A percentile compares a stretch with the other conserved stretches of the same genome.
These are phyloP conservation scores for Tokudaia tokunoshimensis DNA, from an alignment of 2,797 vertebrate species.

Conservation along the genomic window DNA sequence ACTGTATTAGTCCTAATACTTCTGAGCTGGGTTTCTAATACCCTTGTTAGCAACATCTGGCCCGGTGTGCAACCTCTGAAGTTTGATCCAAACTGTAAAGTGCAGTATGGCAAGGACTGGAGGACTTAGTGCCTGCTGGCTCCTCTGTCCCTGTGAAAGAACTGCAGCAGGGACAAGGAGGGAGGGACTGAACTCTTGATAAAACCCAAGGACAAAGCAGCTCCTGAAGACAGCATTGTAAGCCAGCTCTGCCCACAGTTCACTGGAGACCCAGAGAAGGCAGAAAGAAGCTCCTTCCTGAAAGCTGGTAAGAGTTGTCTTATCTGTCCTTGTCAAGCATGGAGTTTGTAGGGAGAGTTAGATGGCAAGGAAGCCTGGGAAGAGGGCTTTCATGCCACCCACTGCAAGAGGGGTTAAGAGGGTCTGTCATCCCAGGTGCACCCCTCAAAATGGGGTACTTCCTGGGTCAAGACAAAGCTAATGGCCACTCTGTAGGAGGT, in stretches of 20 bases:
- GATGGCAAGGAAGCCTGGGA: neutral
- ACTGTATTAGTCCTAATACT: neutral
- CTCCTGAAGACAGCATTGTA: neutral
- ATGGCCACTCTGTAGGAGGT: neutral
- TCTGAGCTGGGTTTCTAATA: neutral
- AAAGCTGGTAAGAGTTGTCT: slow-evolving; percentile 55
- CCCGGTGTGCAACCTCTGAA: neutral
- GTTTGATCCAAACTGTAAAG: neutral
- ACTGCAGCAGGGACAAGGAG: neutral
- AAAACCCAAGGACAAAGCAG: neutral
- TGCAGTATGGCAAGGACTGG: neutral
- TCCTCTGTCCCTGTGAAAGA: neutral
- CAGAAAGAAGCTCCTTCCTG: neutral
- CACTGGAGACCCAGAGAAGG: neutral
- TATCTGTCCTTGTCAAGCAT: neutral
- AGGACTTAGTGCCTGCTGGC: neutral
- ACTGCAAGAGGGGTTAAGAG: neutral
- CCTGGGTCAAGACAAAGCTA: neutral
- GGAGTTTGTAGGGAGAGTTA: neutral
- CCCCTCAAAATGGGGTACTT: neutral
- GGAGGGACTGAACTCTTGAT: neutral
- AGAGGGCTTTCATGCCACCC: neutral
- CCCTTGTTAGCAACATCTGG: neutral
- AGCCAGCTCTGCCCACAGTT: neutral
- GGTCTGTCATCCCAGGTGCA: neutral